Conservation (phyloP, 2,113 vertebrate genomes). For the Cryptoleucopteryx plumbea region DNA sequence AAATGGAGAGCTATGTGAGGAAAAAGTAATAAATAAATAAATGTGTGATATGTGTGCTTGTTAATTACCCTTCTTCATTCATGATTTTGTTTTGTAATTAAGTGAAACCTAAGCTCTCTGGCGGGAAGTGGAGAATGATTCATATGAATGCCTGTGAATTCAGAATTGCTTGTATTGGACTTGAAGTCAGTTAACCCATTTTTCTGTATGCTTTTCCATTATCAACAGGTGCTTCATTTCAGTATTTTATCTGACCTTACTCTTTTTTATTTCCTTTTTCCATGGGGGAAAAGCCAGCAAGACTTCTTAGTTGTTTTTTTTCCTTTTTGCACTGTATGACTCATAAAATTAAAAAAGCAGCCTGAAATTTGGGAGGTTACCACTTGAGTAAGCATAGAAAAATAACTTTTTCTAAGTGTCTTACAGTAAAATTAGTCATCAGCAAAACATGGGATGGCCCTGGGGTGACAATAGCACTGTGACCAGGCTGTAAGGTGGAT, state of each 20-base stretch:
- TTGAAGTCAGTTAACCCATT: neutral
- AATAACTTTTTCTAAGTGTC: neutral
- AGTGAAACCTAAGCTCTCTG: constrained; percentile 8
- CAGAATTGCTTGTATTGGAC: neutral
- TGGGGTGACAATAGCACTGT: neutral
- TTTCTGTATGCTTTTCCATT: neutral
- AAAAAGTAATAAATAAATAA: neutral
- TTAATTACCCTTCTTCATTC: neutral
- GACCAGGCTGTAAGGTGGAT: neutral
- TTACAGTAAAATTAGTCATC: neutral
- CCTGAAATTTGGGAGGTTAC: neutral
- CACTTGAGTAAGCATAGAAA: neutral
- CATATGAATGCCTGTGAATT: neutral
- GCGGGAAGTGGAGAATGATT: neutral
- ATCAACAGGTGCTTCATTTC: constrained; percentile 12
- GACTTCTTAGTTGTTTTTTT: neutral
- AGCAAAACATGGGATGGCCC: neutral
- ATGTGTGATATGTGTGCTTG: neutral
- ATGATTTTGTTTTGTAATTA: neutral
- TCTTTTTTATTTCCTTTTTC: neutral
- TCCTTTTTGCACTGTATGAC: constrained; percentile 17
- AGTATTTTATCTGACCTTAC: neutral
- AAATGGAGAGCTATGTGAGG: neutral
- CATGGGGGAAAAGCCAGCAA: neutral
- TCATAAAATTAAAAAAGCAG: constrained; percentile 26